A percentile compares a stretch with the other conserved stretches of the same genome.
Conservation (phyloP, 1,140 invertebrate genomes). For the Conopomorpha cramerella region DNA sequence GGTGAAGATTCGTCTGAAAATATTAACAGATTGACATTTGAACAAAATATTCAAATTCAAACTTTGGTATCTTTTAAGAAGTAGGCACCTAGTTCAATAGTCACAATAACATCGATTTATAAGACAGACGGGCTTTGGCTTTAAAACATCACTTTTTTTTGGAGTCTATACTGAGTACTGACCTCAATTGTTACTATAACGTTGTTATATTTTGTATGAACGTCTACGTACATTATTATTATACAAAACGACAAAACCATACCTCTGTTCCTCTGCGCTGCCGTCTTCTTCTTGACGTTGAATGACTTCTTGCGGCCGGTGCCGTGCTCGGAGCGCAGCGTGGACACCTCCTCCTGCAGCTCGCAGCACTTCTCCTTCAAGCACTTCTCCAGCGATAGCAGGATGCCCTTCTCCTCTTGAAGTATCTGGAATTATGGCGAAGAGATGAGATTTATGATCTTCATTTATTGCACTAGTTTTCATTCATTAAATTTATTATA, state of each 20-base stretch:
- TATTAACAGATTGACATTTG: constrained; percentile 2
- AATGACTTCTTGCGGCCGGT: constrained; percentile 48
- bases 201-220: no score
- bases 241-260: no score
- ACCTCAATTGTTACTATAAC: no score
- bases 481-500: neutral
- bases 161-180: no score
- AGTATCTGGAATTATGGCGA: constrained; percentile 63
- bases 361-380: constrained; percentile 75
- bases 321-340: constrained; percentile 48
- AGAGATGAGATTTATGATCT: constrained; percentile 1
- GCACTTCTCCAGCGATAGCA: constrained; percentile 77
- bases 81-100: no score
- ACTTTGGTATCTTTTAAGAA: neutral
- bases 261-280: constrained; percentile 48
- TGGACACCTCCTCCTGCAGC: constrained; percentile 63
- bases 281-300: constrained; percentile 46
- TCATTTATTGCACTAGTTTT: neutral
- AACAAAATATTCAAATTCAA: neutral
- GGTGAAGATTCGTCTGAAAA: constrained; percentile 68
- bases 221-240: no score
- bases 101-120: no score
- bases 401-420: constrained; percentile 77
- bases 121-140: no score
- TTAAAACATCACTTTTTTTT: no score